Evolutionary conservation across 2,888 invertebrate genomes (phyloP), one percentile per base, ranked within the genome.

Genomic region (Pachydiplax longipennis): DNA sequence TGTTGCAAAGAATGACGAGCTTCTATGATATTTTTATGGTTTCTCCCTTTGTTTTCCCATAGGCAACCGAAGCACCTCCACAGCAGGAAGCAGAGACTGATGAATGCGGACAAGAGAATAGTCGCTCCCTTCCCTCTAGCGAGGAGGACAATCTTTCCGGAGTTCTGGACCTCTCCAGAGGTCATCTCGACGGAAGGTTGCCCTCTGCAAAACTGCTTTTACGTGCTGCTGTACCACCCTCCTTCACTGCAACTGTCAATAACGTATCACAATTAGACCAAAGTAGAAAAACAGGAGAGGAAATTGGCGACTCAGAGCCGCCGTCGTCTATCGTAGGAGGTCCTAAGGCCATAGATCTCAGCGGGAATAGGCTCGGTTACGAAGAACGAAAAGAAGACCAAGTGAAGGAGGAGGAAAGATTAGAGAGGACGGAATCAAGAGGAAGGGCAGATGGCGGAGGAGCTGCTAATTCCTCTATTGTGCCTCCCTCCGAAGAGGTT

Each of bases 321-420:
- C 44, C 44, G 10, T 6, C 73, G 73, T 13, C 31, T 31, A 73
- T 73, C 35, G 0, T 22, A 22, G 87, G 37, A 37, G 87, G 87
- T 35, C 87, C 87, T 2, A 87, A 61, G 25, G 87, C 87, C 2
- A 87, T 87, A 18, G 87, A 87, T 18, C 87, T 87, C 87, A 87
- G 87, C 87, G 87, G 40, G 13, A 87, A 87, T 37, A 22, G 87
- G 31, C 87, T 87, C n/a, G 87, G 87, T 8, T 81, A n/a, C 81
- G 81, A 81, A 10, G 40, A 18, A 40, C 22, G 37, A 10, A 40
- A 15, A 37, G 40, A 22, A 44, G 81, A 81, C 35, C 61, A 37
- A 61, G 87, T 13, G 37, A 53, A 53, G 5, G 10, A 37, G 81
- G 44, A 40, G 40, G 81, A 44, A 37, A 22, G 22, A 81, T 73